Evolutionary conservation across 2,113 vertebrate species (phyloP).

Genomic region (Rhinichthys klamathensis): DNA sequence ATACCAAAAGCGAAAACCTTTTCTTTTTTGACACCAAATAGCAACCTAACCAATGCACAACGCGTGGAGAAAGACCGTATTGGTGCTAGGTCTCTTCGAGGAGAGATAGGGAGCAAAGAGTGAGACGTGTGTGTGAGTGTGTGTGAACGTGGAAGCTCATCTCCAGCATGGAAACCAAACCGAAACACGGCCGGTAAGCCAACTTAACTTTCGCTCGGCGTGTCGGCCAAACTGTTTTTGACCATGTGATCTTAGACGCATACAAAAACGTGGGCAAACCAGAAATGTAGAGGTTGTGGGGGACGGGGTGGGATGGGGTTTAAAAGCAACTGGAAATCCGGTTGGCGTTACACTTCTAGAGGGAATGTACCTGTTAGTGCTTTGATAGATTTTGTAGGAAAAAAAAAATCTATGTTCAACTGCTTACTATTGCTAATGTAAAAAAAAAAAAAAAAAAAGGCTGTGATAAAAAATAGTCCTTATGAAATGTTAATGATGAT

Average conservation of each 20-base stretch:
- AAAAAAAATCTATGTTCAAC: conserved; percentile 70
- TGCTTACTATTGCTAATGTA: conserved; percentile 73
- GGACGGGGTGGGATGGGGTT: conserved; percentile 18
- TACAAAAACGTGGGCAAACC: conserved; percentile 47
- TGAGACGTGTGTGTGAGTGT: conserved; percentile 6
- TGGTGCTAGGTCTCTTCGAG: conserved; percentile 54
- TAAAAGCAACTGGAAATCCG: conserved; percentile 57
- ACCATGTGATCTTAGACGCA: conserved; percentile 17
- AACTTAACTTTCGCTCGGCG: conserved; percentile 43
- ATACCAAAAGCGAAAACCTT: conserved; percentile 67
- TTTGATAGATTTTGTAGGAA: conserved; percentile 74
- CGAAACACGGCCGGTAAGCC: conserved; percentile 39
- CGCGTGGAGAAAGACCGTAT: conserved; percentile 38
- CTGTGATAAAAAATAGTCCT: conserved; percentile 68
- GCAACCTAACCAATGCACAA: conserved; percentile 75
- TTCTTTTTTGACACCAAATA: conserved; percentile 76
- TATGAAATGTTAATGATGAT: conserved; percentile 65
- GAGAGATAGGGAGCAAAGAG: conserved; percentile 26
- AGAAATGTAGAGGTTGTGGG: conserved; percentile 47
- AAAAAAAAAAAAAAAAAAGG: conserved; percentile 63
- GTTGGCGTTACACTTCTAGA: conserved; percentile 68
- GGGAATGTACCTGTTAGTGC: conserved; percentile 77
- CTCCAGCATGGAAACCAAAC: conserved; percentile 66
- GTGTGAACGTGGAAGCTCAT: conserved; percentile 52
- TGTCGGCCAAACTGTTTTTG: conserved; percentile 41